Conservation (phyloP, 92 coral and sea anemone genomes). For the Epizoanthus rinbou region DNA sequence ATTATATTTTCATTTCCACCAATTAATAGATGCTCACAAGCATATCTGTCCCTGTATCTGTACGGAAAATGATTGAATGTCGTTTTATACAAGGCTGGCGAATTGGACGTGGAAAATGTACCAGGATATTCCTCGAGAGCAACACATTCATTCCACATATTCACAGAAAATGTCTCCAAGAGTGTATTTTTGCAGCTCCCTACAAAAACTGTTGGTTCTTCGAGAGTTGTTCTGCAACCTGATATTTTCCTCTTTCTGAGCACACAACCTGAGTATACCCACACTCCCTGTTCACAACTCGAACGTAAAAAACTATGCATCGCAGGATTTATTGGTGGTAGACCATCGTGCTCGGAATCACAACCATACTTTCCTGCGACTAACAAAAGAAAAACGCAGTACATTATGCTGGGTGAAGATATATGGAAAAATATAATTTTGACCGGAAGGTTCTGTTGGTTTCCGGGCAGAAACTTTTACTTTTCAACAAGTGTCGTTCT, state of each 20-base stretch:
- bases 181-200: neutral
- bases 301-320: neutral
- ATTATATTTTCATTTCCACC: neutral
- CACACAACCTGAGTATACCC: neutral
- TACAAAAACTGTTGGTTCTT: neutral
- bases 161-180: neutral
- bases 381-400: neutral
- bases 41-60: neutral
- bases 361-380: neutral
- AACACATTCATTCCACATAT: neutral
- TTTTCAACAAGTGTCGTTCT: constrained; percentile 7
- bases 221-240: neutral
- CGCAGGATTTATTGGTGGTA: neutral
- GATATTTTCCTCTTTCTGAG: neutral
- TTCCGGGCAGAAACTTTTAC: constrained; percentile 26
- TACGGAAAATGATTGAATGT: neutral
- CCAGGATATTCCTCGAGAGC: neutral
- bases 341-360: neutral
- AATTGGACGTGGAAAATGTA: neutral
- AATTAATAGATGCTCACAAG: constrained; percentile 18
- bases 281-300: neutral
- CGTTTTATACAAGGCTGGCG: neutral
- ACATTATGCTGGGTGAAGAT: too few species aligned
- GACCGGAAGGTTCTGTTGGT: neutral
- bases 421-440: neutral